Evolutionary conservation across 2,797 vertebrate genomes (phyloP), one percentile per base, ranked within the genome.

Genomic region (Microctenopoma stevenorrisi): DNA sequence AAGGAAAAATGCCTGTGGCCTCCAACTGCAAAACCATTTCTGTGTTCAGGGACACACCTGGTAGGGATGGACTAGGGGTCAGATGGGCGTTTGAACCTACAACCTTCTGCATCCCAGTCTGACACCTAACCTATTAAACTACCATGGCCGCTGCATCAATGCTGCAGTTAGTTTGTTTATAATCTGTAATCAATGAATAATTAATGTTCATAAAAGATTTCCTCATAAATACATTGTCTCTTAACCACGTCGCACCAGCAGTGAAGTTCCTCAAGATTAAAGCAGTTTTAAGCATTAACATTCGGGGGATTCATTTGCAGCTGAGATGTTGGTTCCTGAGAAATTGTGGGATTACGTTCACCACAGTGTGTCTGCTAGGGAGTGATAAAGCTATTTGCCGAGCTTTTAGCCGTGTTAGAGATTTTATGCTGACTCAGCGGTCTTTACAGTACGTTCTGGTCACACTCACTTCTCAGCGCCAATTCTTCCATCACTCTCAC

Each of bases 301-400:
- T 40, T 89, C 83, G 64, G 25, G 54, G 74, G 87, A 89, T 92
- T 91, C 57, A 85, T 88, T 89, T 83, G 82, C 75, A 71, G 85
- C 71, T 30, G 68, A 84, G 74, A 88, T 79, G 65, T 78, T 81
- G 74, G 88, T 77, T 89, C 86, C 84, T 43, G 5, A 79, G 68
- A 78, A 86, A 83, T 56, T 78, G 74, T 74, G 77, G 73, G 76
- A 82, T 91, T 86, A 86, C 77, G 70, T 78, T 78, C 13, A 10
- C 59, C 60, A 65, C 72, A 82, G 74, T 74, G 69, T 54, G 68
- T 86, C 87, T 92, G 89, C 67, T 59, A 35, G 71, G 62, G 71
- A 57, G 78, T 68, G 92, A 91, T 91, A 89, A 91, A 86, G 77
- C 71, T 91, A 92, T 91, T 88, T 75, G 48, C 73, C 68, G 43